Evolutionary conservation across 2,113 vertebrate genomes (phyloP), one percentile per base, ranked within the genome.

Genomic region (Lycaon pictus): DNA sequence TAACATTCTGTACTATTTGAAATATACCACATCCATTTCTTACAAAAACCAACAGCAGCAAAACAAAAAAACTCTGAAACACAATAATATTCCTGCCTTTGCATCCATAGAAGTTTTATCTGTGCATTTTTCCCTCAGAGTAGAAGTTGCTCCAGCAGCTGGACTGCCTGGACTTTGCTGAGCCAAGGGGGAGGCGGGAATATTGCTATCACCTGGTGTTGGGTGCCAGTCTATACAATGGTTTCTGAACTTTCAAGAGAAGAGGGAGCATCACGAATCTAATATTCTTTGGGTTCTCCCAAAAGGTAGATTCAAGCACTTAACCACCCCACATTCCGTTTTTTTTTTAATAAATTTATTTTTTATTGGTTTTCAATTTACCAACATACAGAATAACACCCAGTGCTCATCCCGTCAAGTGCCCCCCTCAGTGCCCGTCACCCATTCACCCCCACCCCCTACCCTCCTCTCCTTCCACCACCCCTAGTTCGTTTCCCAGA

Each of bases 191-290:
- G 15, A 19, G 9, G 22, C 7, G 20, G 8, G 60, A 51, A 20
- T 4, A 2, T 29, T 32, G 3, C 5, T 3, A 2, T 13, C 1
- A 0, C 20, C 15, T 88, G 13, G 3, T 37, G 29, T 37, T 12
- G 11, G 23, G 43, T 15, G 1, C 17, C 11, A 25, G 3, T 55
- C 25, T 85, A 19, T 15, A 1, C 16, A 25, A 69, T 32, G 55
- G 53, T n/a, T 48, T 85, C n/a, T 16, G 35, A 62, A 77, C 6
- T 43, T 25, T 65, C 11, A 3, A 7, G n/a, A 1, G 37, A 20
- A 74, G 1, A 62, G 35, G 37, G 16, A 23, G 29, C 11, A 5
- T 93, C 62, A 25, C 53, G 10, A 67, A 15, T n/a, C 71, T 37
- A 77, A 4, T 6, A 12, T n/a, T 71, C 29, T n/a, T 25, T 43